Conservation (phyloP, 2,888 invertebrate genomes). For the Cryptus armator region DNA sequence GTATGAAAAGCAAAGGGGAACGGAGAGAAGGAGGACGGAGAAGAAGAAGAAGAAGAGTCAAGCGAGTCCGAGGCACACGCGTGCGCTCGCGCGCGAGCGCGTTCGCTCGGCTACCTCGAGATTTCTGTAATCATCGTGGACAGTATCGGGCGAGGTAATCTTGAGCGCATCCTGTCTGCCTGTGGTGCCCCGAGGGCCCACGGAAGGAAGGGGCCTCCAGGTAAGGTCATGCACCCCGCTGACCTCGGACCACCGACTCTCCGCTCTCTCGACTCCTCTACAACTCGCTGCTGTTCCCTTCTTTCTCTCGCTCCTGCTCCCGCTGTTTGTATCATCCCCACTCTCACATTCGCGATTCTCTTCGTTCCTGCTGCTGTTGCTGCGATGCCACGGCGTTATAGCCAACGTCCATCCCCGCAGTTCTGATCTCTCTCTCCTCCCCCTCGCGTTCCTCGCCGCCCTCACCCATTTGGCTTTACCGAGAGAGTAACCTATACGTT, state of each 20-base stretch:
- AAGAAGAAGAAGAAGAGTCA: constrained; percentile 1
- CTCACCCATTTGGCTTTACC: constrained; percentile 17
- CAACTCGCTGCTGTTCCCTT: constrained; percentile 47
- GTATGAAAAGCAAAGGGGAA: not conserved
- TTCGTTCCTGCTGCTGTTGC: constrained; percentile 51
- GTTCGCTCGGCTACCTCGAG: constrained; percentile 81
- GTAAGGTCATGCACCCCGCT: constrained; percentile 85
- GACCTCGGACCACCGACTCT: constrained; percentile 84
- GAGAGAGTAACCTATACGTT: constrained; percentile 24
- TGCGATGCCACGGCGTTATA: constrained; percentile 36
- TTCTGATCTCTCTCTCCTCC: constrained; percentile 25
- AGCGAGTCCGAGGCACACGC: constrained; percentile 36
- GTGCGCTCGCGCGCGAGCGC: constrained; percentile 48
- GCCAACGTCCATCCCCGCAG: constrained; percentile 33
- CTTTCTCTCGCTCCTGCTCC: constrained; percentile 66
- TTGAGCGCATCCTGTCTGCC: constrained; percentile 83
- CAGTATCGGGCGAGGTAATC: constrained; percentile 83
- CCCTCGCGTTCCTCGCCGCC: constrained; percentile 65
- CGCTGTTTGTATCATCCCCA: constrained; percentile 54
- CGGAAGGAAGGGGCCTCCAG: constrained; percentile 84
- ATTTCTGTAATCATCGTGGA: constrained; percentile 84
- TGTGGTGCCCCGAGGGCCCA: constrained; percentile 76
- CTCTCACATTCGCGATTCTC: constrained; percentile 36
- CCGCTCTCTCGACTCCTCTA: constrained; percentile 58
- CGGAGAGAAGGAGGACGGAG: not conserved